Conservation (phyloP, 2,113 vertebrate species). For the Eptesicus fuscus region DNA sequence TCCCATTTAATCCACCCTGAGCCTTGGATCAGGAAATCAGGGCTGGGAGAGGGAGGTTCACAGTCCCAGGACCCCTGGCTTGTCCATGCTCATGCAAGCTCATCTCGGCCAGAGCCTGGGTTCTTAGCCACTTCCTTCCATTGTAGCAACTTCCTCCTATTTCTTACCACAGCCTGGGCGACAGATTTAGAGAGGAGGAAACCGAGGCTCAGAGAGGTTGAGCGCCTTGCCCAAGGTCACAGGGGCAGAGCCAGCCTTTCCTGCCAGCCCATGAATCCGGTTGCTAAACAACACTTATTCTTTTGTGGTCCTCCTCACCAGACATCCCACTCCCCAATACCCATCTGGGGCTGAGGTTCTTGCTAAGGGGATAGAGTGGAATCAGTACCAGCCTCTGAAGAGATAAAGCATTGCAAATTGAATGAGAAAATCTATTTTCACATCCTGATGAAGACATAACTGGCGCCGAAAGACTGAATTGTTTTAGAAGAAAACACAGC, state of each 20-base stretch:
- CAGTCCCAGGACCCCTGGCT: neutral
- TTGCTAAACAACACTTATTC: neutral
- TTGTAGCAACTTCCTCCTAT: neutral
- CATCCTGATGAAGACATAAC: slow-evolving; percentile 68
- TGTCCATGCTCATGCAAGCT: neutral
- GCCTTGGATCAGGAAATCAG: neutral
- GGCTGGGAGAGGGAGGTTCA: neutral
- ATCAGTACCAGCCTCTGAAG: slow-evolving; percentile 10
- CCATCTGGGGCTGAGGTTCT: neutral
- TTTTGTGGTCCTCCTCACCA: neutral
- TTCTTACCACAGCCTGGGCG: neutral
- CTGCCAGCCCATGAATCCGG: neutral
- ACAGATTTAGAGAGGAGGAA: neutral
- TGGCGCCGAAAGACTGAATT: slow-evolving; percentile 51
- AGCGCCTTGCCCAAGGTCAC: neutral
- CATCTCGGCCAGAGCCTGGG: neutral
- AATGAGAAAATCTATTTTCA: slow-evolving; percentile 71
- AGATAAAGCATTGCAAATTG: slow-evolving; percentile 58
- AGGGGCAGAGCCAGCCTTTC: neutral
- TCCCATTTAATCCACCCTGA: neutral
- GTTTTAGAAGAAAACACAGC: slow-evolving; percentile 60
- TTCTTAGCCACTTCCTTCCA: neutral
- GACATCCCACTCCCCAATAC: slow-evolving; percentile 14
- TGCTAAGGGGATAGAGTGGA: slow-evolving; percentile 38
- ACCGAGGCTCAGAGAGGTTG: neutral